A percentile compares a stretch with the other conserved stretches of the same genome.
Conservation (phyloP, 92 coral and sea anemone genomes). For the Porites divaricata region DNA sequence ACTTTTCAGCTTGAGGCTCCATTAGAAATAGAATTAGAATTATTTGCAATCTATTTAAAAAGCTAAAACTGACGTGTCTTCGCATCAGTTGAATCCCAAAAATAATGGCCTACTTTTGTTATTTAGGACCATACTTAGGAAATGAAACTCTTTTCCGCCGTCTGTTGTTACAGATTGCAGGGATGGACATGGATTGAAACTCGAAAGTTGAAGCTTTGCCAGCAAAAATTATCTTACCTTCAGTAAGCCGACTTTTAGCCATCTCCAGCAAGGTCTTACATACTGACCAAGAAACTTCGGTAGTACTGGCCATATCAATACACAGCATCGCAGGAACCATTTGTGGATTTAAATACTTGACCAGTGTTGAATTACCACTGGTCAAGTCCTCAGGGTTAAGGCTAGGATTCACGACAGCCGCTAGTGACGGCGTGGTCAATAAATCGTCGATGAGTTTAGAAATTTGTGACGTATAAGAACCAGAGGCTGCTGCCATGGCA, state of each 20-base stretch:
- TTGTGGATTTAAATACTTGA: constrained; percentile 72
- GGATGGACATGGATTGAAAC: too few relatives aligned
- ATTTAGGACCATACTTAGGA: too few relatives aligned
- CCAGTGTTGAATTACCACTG: constrained; percentile 64
- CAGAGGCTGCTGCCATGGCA: constrained; percentile 99
- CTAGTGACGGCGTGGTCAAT: constrained; percentile 68
- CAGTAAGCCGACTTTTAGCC: constrained; percentile 72
- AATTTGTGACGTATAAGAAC: constrained; percentile 72
- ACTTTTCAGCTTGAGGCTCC: too few relatives aligned
- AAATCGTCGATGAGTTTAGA: constrained; percentile 84
- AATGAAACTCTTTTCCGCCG: too few relatives aligned
- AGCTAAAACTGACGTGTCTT: too few relatives aligned
- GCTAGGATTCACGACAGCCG: constrained; percentile 55
- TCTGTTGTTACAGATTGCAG: too few relatives aligned
- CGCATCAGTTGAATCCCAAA: too few relatives aligned
- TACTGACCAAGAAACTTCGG: constrained; percentile 66
- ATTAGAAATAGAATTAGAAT: too few relatives aligned
- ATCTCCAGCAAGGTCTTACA: constrained; percentile 83
- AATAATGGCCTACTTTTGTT: too few relatives aligned
- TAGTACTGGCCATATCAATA: constrained; percentile 87
- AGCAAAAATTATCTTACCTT: constrained; percentile 48
- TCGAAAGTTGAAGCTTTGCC: neutral
- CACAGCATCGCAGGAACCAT: constrained; percentile 88
- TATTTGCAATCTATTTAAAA: too few relatives aligned
- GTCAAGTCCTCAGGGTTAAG: constrained; percentile 57